Evolutionary conservation across 2,888 invertebrate species (phyloP).

Genomic region (Leptodirus hochenwartii): DNA sequence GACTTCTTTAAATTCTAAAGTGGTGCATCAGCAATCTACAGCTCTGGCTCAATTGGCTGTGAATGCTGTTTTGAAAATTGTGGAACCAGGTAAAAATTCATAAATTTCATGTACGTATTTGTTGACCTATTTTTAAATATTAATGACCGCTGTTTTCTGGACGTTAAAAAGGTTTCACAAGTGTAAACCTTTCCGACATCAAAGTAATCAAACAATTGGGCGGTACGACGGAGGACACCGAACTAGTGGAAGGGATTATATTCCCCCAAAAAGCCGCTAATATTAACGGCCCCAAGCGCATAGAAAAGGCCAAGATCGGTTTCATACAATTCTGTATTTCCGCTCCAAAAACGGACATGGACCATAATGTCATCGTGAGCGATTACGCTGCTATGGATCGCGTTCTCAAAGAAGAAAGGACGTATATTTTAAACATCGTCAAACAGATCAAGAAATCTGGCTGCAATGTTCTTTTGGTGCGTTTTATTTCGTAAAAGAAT

Average conservation of each 20-base stretch:
- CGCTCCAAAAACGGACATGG: constrained; percentile 99
- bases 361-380: constrained; percentile 86
- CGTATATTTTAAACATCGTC: constrained; percentile 94
- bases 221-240: constrained; percentile 94
- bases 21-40: constrained; percentile 95
- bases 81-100: constrained; percentile 33
- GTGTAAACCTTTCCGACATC: constrained; percentile 90
- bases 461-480: constrained; percentile 89
- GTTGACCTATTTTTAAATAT: no score
- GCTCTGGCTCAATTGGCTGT: constrained; percentile 93
- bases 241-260: constrained; percentile 87
- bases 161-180: no score
- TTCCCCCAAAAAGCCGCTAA: constrained; percentile 81
- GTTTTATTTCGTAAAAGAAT: constrained; percentile 9
- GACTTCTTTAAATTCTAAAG: constrained; percentile 95
- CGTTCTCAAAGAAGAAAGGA: constrained; percentile 89
- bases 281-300: constrained; percentile 81
- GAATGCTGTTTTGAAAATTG: constrained; percentile 81
- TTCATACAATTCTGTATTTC: constrained; percentile 99
- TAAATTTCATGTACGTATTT: no score
- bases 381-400: constrained; percentile 99
- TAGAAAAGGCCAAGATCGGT: constrained; percentile 97
- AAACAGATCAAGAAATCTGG: constrained; percentile 98
- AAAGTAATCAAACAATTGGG: constrained; percentile 94
- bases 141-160: no score